Base-by-base conservation (phyloP, 23 tunicate species). In the Phallusia fumigata region DNA sequence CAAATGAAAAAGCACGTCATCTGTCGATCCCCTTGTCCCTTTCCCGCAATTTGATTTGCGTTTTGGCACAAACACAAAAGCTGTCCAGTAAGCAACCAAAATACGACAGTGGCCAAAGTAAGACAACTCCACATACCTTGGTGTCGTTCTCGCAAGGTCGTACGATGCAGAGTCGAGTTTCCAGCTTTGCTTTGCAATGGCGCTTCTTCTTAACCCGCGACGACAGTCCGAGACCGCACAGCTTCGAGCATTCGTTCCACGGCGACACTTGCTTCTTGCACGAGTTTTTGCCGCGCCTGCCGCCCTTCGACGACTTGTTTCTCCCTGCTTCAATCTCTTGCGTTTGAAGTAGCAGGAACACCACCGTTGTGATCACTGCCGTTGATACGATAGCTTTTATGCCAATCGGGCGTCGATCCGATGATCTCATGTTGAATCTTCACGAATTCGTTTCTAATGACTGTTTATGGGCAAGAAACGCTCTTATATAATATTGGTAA, bases 231-330 rank as follows among this genome's bases (percentile, higher is more conserved):
- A 91, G 81, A 12, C 96, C 96, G 77, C 96, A 91, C 0, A 87
- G 47, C 76, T 91, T 91, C 50, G 96, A 91, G 53, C 96, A 91
- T 18, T 86, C 45, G 33, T 80, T 91, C 96, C 96, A 91, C 8
- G 83, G 50, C 33, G 96, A 75, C 18, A 89, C 53, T 53, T 88
- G 87, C 22, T 30, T 75, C 35, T 51, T 47, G 80, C 92, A 88
- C 28, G 69, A 58, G 26, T 58, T 58, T 58, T 24, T 24, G 26
- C 69, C 69, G 69, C 69, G 69, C 28, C 69, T 58, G 26, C 69
- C 69, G 26, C 69, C 69, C 28, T 24, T 58, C 3, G 26, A 21
- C 69, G 28, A 22, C 16, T 16, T 58, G 69, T 58, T 58, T 13
- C 28, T 58, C 13, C 69, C 69, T 22, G 69, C 69, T 58, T 58